Evolutionary conservation across 2,113 vertebrate genomes (phyloP), one percentile per base, ranked within the genome.

Genomic region (Otolemur garnettii): DNA sequence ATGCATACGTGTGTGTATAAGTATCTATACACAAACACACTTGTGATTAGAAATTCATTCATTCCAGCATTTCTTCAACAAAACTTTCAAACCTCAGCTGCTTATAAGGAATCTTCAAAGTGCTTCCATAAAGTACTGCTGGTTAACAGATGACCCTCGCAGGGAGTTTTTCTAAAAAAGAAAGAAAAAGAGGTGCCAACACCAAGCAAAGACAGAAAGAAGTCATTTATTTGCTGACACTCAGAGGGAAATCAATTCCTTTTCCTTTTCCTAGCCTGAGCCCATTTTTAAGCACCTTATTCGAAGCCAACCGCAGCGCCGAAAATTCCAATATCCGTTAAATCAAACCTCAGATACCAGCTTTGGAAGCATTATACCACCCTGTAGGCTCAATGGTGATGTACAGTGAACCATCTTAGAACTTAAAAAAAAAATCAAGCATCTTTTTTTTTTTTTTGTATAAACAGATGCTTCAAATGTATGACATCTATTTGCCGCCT

Each of bases 391-490:
- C 95, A 66, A 15, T 82, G 71, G 93, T 95, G 82, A 15, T 87
- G 28, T 74, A 94, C n/a, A 90, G 80, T 59, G 55, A 95, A 93
- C 91, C 83, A 57, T 86, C 90, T 95, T 94, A 96, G 82, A 94
- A 96, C 96, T 94, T 87, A 1, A 68, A 71, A 82, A 83, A 75
- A 85, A 77, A 85, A 55, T 3, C 62, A 88, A 96, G 94, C 84
- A 96, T 97, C 93, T 96, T 95, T 93, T 97, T 97, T 93, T 96
- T 95, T 93, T 97, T 97, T 93, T 93, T 95, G 87, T 93, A 95
- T 96, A 98, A 97, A 98, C 97, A 97, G 97, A 96, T 96, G 92
- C 95, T 97, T 97, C 94, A 95, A 97, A 93, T 97, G 78, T 87
- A 96, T 85, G 95, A 87, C 97, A 97, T 98, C 84, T 93, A 87